A percentile compares a stretch with the other conserved stretches of the same genome.
Evolutionary conservation across 2,888 invertebrate species (phyloP).

Genomic region (Platycheirus albimanus): DNA sequence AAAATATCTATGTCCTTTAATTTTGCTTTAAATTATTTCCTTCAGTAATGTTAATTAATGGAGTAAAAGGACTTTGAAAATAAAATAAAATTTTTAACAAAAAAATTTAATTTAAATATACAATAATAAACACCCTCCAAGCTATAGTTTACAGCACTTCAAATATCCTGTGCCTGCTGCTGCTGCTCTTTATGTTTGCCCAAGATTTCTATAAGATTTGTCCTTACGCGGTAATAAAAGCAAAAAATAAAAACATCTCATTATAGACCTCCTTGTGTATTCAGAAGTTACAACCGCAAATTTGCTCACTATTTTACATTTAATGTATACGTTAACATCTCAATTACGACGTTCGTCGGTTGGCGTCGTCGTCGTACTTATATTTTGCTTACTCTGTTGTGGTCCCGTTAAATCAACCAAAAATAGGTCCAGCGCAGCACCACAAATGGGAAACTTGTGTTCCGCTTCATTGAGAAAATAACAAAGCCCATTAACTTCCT

Average conservation of each 20-base stretch:
- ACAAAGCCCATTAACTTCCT: conserved; percentile 20
- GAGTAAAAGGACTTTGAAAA: too few relatives aligned
- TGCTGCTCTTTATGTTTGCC: too few relatives aligned
- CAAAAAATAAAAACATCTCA: not conserved
- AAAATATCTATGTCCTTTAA: too few relatives aligned
- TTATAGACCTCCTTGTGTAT: conserved; percentile 1
- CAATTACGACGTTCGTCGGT: conserved; percentile 46
- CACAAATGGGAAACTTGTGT: conserved; percentile 56
- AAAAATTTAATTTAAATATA: too few relatives aligned
- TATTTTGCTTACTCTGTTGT: not conserved
- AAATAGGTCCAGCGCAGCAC: conserved; percentile 15
- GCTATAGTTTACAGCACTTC: too few relatives aligned
- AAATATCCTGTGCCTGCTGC: too few relatives aligned
- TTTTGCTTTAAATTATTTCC: too few relatives aligned
- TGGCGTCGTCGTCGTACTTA: not conserved
- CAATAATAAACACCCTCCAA: too few relatives aligned
- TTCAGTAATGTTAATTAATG: too few relatives aligned
- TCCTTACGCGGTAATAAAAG: not conserved
- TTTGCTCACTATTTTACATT: not conserved
- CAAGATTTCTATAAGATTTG: too few relatives aligned
- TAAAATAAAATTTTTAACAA: too few relatives aligned
- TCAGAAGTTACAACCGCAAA: conserved; percentile 6
- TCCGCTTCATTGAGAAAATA: conserved; percentile 26
- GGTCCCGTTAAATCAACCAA: conserved; percentile 25
- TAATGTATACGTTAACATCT: conserved; percentile 51